A percentile compares a stretch with the other conserved stretches of the same genome.
Conservation (phyloP, 2,113 vertebrate genomes). For the Meleagris gallopavo region DNA sequence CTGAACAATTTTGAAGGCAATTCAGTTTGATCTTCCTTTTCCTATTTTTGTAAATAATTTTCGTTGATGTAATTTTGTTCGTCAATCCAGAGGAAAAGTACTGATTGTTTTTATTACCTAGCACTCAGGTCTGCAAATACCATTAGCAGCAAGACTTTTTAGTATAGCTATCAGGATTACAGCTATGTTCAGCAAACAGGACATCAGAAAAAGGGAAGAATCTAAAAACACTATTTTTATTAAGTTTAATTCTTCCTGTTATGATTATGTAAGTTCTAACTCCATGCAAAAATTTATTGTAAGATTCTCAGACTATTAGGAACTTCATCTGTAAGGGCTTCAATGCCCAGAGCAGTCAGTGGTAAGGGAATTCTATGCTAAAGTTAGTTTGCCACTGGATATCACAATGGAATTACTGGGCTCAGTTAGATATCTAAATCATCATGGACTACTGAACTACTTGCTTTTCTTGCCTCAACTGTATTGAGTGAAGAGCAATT, state of each 20-base stretch:
- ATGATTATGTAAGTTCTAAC: background rate
- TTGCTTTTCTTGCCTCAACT: too few species aligned
- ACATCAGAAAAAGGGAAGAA: background rate
- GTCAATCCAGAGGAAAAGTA: background rate
- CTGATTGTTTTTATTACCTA: background rate
- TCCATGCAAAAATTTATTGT: background rate
- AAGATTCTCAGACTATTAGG: background rate
- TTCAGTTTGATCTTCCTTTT: background rate
- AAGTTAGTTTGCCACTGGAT: background rate
- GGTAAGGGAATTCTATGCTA: background rate
- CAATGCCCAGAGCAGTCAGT: background rate
- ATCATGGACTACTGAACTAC: too few species aligned
- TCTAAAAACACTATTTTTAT: background rate
- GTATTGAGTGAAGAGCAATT: too few species aligned
- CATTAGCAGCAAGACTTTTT: background rate
- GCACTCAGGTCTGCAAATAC: background rate
- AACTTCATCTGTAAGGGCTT: background rate
- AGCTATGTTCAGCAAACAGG: background rate
- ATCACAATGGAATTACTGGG: background rate
- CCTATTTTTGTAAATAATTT: background rate
- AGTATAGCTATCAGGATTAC: background rate
- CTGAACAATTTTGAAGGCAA: background rate
- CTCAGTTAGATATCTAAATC: background rate
- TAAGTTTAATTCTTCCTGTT: background rate
- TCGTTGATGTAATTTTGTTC: background rate